These are phyloP conservation scores for Tillus elongatus DNA, from an alignment of 2,888 invertebrate species.

Conservation along the genomic window DNA sequence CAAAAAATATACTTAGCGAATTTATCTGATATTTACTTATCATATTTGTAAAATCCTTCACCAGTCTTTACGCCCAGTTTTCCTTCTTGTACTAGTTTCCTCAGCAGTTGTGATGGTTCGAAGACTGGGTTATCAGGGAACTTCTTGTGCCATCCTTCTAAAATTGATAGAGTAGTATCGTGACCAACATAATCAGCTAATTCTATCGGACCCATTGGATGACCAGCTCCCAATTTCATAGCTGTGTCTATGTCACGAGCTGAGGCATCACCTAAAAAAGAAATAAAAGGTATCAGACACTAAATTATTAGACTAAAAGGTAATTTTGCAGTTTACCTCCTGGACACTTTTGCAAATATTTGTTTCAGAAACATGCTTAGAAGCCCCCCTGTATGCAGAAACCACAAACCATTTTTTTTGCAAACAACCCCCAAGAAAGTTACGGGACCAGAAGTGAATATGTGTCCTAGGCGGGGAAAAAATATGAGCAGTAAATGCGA, in stretches of 20 bases:
- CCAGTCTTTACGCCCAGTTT: constrained; percentile 72
- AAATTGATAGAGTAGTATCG: constrained; percentile 67
- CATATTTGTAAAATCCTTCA: constrained; percentile 77
- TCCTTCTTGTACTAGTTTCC: constrained; percentile 66
- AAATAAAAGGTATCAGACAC: constrained; percentile 10
- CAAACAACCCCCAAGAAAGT: too few species aligned
- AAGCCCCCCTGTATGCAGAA: too few species aligned
- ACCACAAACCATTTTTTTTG: too few species aligned
- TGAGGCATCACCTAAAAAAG: constrained; percentile 53
- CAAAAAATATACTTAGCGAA: too few species aligned
- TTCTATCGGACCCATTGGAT: constrained; percentile 88
- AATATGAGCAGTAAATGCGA: too few species aligned
- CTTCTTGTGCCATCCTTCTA: constrained; percentile 71
- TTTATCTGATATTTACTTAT: constrained; percentile 43
- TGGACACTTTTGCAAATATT: too few species aligned
- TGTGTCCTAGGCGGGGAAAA: too few species aligned
- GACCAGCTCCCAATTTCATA: constrained; percentile 82
- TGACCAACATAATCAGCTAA: constrained; percentile 75
- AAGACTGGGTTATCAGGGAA: constrained; percentile 62
- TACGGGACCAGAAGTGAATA: too few species aligned
- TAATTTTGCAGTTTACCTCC: too few species aligned
- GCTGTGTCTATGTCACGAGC: constrained; percentile 75
- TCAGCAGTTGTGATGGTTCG: constrained; percentile 50
- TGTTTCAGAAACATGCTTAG: too few species aligned
- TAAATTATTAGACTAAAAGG: neutral